These are phyloP conservation scores for Mylabris sibirica DNA, from an alignment of 2,888 invertebrate genomes.

Conservation along the genomic window DNA sequence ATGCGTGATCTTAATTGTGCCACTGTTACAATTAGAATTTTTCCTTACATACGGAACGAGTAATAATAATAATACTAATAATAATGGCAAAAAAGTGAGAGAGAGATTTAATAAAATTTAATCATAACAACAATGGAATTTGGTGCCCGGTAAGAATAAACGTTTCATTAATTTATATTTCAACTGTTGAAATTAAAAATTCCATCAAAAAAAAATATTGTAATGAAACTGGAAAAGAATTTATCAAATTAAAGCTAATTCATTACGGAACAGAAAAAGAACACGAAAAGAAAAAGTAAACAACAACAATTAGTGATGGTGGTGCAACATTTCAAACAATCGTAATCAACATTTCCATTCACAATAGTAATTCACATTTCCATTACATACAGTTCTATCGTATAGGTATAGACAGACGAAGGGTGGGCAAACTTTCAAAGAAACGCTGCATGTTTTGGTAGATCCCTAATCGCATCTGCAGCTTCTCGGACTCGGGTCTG, in stretches of 20 bases:
- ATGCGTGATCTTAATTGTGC: too few relatives aligned
- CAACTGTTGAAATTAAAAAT: conserved; percentile 3
- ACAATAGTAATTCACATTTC: too few relatives aligned
- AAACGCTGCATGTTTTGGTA: too few relatives aligned
- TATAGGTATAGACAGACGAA: too few relatives aligned
- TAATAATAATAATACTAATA: too few relatives aligned
- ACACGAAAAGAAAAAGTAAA: background rate
- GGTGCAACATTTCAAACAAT: background rate
- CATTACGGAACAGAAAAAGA: background rate
- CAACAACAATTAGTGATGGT: too few relatives aligned
- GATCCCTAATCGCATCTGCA: too few relatives aligned
- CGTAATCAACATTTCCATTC: background rate
- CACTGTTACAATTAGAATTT: too few relatives aligned
- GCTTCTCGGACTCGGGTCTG: too few relatives aligned
- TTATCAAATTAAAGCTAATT: background rate
- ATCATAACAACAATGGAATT: background rate
- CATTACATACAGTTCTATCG: too few relatives aligned
- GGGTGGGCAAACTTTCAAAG: too few relatives aligned
- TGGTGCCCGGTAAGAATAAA: background rate
- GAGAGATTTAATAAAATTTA: background rate
- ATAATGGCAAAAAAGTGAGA: background rate
- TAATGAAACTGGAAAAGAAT: background rate
- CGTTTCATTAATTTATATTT: background rate
- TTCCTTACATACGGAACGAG: too few relatives aligned
- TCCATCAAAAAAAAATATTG: background rate